A percentile compares a stretch with the other conserved stretches of the same genome.
Evolutionary conservation across 2,888 invertebrate genomes (phyloP).

Genomic region (Ectemnius continuus): DNA sequence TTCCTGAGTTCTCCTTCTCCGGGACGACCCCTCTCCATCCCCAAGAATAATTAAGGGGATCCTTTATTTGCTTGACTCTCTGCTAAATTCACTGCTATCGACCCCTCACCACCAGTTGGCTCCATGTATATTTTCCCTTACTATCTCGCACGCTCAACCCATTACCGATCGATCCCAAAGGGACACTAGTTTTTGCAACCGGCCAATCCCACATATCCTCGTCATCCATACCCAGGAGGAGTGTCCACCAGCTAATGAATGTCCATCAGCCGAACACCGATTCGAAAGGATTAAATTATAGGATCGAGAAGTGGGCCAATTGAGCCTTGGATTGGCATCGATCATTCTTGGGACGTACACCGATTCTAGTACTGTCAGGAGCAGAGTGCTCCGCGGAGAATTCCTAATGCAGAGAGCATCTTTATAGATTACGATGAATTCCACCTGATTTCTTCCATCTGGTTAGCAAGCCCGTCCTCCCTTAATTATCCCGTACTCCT

Average conservation of each 20-base stretch:
- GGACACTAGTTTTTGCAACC: constrained; percentile 37
- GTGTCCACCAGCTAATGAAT: constrained; percentile 6
- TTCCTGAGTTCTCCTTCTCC: constrained; percentile 2
- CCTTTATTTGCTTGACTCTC: constrained; percentile 41
- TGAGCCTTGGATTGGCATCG: too few species aligned
- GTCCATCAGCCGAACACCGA: too few species aligned
- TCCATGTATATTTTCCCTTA: constrained; percentile 21
- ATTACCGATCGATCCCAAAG: constrained; percentile 28
- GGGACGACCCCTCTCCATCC: too few species aligned
- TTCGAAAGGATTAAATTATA: too few species aligned
- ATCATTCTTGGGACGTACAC: too few species aligned
- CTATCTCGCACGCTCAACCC: constrained; percentile 15
- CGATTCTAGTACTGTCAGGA: too few species aligned
- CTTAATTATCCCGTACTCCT: constrained; percentile 27
- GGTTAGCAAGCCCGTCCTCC: neutral
- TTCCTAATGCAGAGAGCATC: too few species aligned
- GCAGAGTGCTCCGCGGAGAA: too few species aligned
- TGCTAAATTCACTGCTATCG: constrained; percentile 23
- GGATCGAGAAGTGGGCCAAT: too few species aligned
- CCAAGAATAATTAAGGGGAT: constrained; percentile 43
- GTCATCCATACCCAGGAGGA: constrained; percentile 3
- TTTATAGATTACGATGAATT: neutral
- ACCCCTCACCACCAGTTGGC: neutral
- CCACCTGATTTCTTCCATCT: neutral
- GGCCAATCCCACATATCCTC: constrained; percentile 14